Base-by-base conservation (phyloP, 2,113 vertebrate species). In the Eira barbara region DNA sequence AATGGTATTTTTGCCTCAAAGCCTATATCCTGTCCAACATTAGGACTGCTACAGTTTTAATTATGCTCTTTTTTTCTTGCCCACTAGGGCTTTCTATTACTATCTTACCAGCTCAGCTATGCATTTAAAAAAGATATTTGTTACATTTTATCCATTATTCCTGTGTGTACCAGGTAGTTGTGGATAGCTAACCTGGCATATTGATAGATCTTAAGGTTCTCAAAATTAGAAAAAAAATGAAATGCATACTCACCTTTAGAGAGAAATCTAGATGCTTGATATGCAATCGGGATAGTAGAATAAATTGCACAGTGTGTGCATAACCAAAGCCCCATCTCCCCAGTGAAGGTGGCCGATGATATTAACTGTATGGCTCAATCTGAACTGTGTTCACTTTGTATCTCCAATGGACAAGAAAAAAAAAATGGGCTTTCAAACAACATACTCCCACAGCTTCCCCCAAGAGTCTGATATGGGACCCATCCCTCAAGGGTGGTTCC, bases 1-100 rank as follows among this genome's bases (percentile, higher is more conserved):
- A 92, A 84, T 89, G 27, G 67, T 17, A 95, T 83, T 92, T 65
- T 94, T 97, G 39, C 55, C 78, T 96, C 95, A 80, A 95, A 88
- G 57, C 71, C 61, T 90, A 76, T 83, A 81, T 65, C 74, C 45
- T 79, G 7, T 67, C 65, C 65, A n/a, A 84, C 57, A 31, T 79
- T 84, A 88, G 74, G 52, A 96, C 76, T 91, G 71, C 29, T 45
- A 52, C 18, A 14, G 13, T 65, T 96, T 97, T 71, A 71, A 89
- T 87, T 92, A 55, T 63, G n/a, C 63, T 89, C 42, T 76, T 85
- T 88, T 67, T 29, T 2, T 1, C n/a, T 25, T 39, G 31, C 36
- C 7, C 27, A 12, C 3, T 36, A 61, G 12, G n/a, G 36, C 15
- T 91, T 97, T 87, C 45, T 96, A 82, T 92, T 81, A 86, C 34